Percentiles rank a stretch among this genome's conserved stretches.
Evolutionary conservation across 2,888 invertebrate genomes (phyloP).

Genomic region (Cephus runcator): DNA sequence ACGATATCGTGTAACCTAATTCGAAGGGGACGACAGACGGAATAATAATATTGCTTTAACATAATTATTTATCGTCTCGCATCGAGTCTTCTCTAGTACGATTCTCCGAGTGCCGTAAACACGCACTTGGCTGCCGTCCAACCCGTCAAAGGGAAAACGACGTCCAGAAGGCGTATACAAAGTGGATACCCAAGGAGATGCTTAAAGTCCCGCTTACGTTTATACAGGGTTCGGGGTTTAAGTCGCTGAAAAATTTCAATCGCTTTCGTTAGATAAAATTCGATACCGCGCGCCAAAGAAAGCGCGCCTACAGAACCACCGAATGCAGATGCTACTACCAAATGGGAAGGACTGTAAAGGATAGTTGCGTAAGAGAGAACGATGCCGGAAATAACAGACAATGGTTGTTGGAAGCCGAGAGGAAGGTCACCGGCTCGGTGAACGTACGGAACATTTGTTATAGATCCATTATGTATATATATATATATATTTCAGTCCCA

Average conservation of each 20-base stretch:
- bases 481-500: background rate
- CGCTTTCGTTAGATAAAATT: background rate
- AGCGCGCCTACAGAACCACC: background rate
- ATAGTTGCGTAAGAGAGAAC: constrained; percentile 35
- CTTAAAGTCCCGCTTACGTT: background rate
- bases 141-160: background rate
- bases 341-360: background rate
- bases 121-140: constrained; percentile 44
- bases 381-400: constrained; percentile 35
- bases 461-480: background rate
- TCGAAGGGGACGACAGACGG: background rate
- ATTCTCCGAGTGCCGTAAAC: constrained; percentile 50
- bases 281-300: background rate
- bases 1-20: background rate
- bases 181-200: background rate
- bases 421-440: constrained; percentile 33
- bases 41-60: background rate
- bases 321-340: background rate
- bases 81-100: constrained; percentile 9
- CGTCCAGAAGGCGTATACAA: background rate
- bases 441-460: background rate
- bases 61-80: constrained; percentile 3
- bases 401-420: constrained; percentile 27
- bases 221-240: background rate
- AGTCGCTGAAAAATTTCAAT: background rate